Percentiles rank a stretch among this genome's conserved stretches.
Conservation (phyloP, 2,113 vertebrate species). For the Hippocampus mohnikei region DNA sequence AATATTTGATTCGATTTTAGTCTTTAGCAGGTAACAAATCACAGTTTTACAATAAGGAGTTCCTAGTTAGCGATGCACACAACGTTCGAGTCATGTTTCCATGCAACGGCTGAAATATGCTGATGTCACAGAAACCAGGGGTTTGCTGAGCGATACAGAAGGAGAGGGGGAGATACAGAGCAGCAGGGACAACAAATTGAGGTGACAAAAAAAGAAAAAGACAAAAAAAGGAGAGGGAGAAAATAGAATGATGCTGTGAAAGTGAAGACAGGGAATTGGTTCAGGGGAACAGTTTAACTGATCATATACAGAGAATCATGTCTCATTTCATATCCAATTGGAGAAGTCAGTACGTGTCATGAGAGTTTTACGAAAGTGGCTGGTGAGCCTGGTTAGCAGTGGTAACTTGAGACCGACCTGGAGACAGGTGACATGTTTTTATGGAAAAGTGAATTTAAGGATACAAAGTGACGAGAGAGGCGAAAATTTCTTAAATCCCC, state of each 20-base stretch:
- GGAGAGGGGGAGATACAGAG: not conserved
- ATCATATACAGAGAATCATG: conserved; percentile 23
- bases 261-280: conserved; percentile 14
- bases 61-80: not conserved
- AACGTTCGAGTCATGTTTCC: not conserved
- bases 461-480: too few species aligned
- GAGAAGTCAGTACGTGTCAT: conserved; percentile 48
- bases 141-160: conserved; percentile 21
- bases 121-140: conserved; percentile 23
- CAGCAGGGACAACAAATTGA: not conserved
- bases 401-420: conserved; percentile 65
- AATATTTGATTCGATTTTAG: not conserved
- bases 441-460: conserved; percentile 44
- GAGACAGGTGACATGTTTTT: conserved; percentile 54
- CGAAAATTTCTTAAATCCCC: too few species aligned
- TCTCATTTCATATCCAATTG: conserved; percentile 49
- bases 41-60: not conserved
- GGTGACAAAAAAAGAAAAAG: too few species aligned
- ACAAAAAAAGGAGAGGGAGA: not conserved
- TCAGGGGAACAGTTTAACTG: conserved; percentile 22
- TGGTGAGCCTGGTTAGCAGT: conserved; percentile 55
- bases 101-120: conserved; percentile 15
- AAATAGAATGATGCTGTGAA: conserved; percentile 13
- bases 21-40: not conserved
- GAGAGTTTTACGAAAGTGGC: conserved; percentile 42